Percentiles rank a stretch among this genome's conserved stretches.
Conservation (phyloP, 2,888 invertebrate species). For the Gibbula magus region DNA sequence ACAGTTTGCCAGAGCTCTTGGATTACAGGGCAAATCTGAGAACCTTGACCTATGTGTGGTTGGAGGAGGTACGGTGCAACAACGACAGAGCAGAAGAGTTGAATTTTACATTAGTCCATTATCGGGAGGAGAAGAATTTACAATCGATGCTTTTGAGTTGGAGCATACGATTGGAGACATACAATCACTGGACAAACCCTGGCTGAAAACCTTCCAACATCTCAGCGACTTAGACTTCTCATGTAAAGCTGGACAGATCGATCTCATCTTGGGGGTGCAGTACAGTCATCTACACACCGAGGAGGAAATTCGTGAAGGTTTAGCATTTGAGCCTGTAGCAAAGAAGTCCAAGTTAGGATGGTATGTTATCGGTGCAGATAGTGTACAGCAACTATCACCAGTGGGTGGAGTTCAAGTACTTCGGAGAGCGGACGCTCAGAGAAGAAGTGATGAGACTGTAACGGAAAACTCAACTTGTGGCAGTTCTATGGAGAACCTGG, state of each 20-base stretch:
- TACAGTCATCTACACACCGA: conserved; percentile 30
- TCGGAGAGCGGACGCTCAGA: conserved; percentile 8
- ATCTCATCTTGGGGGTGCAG: conserved; percentile 26
- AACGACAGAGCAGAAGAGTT: conserved; percentile 4
- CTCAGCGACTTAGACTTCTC: background rate
- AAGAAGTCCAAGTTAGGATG: conserved; percentile 29
- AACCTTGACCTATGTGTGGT: background rate
- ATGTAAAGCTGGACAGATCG: conserved; percentile 20
- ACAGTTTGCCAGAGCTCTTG: too few relatives aligned
- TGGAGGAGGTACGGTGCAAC: background rate
- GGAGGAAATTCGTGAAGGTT: conserved; percentile 6
- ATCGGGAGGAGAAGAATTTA: conserved; percentile 19
- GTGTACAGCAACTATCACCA: background rate
- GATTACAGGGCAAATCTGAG: too few relatives aligned
- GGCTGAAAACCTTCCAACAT: background rate
- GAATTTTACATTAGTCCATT: conserved; percentile 19
- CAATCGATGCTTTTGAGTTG: conserved; percentile 28
- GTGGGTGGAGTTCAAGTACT: conserved; percentile 12
- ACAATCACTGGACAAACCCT: background rate
- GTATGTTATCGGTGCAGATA: conserved; percentile 31
- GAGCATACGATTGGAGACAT: conserved; percentile 23
- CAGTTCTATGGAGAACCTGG: background rate
- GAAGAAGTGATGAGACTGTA: conserved; percentile 23
- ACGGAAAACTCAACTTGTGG: conserved; percentile 19
- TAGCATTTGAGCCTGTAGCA: conserved; percentile 25